phyloP scores from a whole-genome alignment of 2,888 invertebrate species.

The Drosophila greeni region DNA sequence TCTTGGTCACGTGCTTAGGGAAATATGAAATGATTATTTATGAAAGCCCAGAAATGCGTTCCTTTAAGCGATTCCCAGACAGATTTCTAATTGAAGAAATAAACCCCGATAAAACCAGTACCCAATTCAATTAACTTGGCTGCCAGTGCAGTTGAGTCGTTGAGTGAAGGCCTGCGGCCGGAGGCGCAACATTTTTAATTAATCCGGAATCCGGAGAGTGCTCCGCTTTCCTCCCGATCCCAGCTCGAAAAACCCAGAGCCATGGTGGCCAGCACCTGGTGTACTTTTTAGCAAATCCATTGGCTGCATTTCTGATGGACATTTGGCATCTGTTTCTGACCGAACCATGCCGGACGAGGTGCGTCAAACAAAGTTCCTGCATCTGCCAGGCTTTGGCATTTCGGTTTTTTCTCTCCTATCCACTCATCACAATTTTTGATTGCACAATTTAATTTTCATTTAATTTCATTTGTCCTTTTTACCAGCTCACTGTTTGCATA shows the following conservation, averaged over 20 bases:
- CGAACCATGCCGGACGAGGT: constrained; percentile 14
- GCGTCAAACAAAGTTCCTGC: constrained; percentile 35
- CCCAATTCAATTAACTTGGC: constrained; percentile 58
- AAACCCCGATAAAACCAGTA: constrained; percentile 12
- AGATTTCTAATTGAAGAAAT: constrained; percentile 10
- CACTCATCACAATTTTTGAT: constrained; percentile 37
- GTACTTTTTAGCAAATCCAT: constrained; percentile 46
- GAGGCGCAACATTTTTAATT: constrained; percentile 63
- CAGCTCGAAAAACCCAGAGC: constrained; percentile 4
- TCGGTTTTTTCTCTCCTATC: constrained; percentile 34
- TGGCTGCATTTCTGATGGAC: constrained; percentile 70
- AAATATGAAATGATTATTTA: constrained; percentile 43
- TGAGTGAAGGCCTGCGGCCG: constrained; percentile 59
- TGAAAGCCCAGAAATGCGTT: constrained; percentile 30
- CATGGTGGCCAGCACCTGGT: constrained; percentile 24
- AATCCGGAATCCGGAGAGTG: constrained; percentile 32
- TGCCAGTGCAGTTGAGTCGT: constrained; percentile 51
- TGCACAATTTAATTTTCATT: constrained; percentile 61
- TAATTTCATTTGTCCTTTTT: constrained; percentile 15
- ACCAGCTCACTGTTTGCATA: constrained; percentile 35
- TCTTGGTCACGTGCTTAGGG: constrained; percentile 78
- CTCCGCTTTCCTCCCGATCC: constrained; percentile 2
- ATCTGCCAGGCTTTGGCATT: constrained; percentile 45
- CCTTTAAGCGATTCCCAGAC: constrained; percentile 1
- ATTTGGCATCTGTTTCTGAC: constrained; percentile 65